Base-by-base conservation (phyloP, 2,797 vertebrate genomes). In the Protosalanx chinensis region DNA sequence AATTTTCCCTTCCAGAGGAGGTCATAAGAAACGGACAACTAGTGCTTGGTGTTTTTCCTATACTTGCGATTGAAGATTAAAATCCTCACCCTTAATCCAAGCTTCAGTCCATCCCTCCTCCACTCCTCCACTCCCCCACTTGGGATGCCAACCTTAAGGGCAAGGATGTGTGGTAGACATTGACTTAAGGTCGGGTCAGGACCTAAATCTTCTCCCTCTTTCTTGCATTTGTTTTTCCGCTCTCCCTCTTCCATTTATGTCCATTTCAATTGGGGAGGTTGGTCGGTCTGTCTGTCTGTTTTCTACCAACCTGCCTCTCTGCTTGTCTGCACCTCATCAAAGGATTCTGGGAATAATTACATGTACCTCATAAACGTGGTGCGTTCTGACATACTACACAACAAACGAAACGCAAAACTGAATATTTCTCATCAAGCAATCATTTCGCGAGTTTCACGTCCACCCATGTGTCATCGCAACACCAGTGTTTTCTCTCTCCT, bases 61-160 rank as follows among this genome's bases (percentile, higher is more conserved):
- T 41, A 41, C 67, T 64, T 64, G 64, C 68, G 75, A 81, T 75
- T 70, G 65, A 67, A 67, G 70, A 67, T 75, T 67, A 60, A 63
- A 72, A 75, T 75, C 73, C 56, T 15, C n/a, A 64, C 65, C n/a
- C 61, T 30, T 29, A 53, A 27, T 69, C 70, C 61, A 5, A 37
- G 61, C 64, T 6, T 59, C 5, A 67, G 73, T 79, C 59, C 35
- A 30, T 30, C 58, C 10, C 29, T n/a, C 30, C 13, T 16, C 10
- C 32, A 32, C 15, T 20, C 58, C 8, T 27, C 29, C 13, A 5
- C 29, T 16, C 41, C 41, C 41, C 41, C 3, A 46, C 16, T 56
- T n/a, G 4, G 15, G 51, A n/a, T 5, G 15, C 51, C 51, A 56
- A 56, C 41, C 41, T 46, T 12, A 46, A 8, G 3, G 41, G 41